phyloP scores from a whole-genome alignment of 2,888 invertebrate species.

The Lepidocyrtinus sp. region DNA sequence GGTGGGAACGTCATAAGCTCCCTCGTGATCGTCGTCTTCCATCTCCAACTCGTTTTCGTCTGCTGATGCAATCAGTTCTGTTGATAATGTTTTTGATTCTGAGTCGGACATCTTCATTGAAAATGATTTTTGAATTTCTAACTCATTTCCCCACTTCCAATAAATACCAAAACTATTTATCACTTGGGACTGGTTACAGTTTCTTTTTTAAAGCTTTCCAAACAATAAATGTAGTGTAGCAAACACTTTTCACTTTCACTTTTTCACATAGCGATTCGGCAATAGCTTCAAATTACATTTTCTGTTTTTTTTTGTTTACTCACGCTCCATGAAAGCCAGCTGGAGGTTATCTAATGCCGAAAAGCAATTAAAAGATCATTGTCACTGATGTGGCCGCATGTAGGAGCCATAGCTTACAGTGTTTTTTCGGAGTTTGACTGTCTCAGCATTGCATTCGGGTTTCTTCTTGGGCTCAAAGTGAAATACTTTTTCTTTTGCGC shows the following conservation, averaged over 20 bases:
- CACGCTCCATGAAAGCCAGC: neutral
- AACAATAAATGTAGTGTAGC: neutral
- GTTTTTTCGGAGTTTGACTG: neutral
- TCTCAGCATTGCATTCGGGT: neutral
- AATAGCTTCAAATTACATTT: too few species aligned
- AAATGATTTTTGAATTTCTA: too few species aligned
- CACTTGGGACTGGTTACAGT: neutral
- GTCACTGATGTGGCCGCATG: conserved; percentile 27
- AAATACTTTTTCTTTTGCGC: neutral
- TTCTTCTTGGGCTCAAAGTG: neutral
- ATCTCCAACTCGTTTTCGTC: conserved; percentile 71
- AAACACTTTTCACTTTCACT: conserved; percentile 48
- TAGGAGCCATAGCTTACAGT: neutral
- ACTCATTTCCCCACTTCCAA: neutral
- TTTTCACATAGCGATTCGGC: too few species aligned
- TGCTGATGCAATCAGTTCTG: conserved; percentile 66
- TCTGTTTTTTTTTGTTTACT: neutral
- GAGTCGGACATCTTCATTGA: conserved; percentile 71
- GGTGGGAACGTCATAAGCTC: conserved; percentile 66
- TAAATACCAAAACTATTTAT: neutral
- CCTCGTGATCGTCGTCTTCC: conserved; percentile 71
- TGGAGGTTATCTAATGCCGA: conserved; percentile 7
- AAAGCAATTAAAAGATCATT: conserved; percentile 60
- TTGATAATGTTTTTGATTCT: conserved; percentile 64
- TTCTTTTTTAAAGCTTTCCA: conserved; percentile 16